These are phyloP conservation scores for Solenopsis invicta DNA, from an alignment of 1,140 invertebrate genomes.

Conservation along the genomic window DNA sequence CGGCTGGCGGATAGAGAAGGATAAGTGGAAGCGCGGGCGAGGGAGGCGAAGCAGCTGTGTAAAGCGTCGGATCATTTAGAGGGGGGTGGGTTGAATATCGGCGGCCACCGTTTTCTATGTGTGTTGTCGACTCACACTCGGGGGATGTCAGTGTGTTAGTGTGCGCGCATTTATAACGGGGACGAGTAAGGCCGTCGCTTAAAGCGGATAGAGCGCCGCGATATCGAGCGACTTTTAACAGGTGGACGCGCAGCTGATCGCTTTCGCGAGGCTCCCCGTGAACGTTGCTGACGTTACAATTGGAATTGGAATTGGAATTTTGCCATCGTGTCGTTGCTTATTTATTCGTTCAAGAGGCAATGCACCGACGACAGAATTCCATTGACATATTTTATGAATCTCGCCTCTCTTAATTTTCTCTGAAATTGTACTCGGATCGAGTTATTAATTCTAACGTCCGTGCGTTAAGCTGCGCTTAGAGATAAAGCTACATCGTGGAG, in stretches of 20 bases:
- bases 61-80: slow-evolving; percentile 28
- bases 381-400: neutral
- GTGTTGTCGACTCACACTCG: slow-evolving; percentile 70
- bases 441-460: neutral
- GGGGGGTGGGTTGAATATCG: slow-evolving; percentile 51
- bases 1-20: slow-evolving; percentile 60
- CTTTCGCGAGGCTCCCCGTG: neutral
- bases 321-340: slow-evolving; percentile 17
- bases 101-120: slow-evolving; percentile 55
- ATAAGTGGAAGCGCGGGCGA: slow-evolving; percentile 52
- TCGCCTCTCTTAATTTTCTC: neutral
- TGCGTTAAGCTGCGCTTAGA: neutral
- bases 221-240: slow-evolving; percentile 77
- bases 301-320: slow-evolving; percentile 39
- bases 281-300: slow-evolving; percentile 38
- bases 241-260: slow-evolving; percentile 69
- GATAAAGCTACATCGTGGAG: neutral
- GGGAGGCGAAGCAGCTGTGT: slow-evolving; percentile 67
- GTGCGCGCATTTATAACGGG: slow-evolving; percentile 70
- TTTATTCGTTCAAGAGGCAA: slow-evolving; percentile 26
- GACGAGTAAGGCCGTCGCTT: slow-evolving; percentile 81
- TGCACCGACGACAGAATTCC: neutral
- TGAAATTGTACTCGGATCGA: too few species aligned
- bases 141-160: slow-evolving; percentile 35
- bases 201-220: slow-evolving; percentile 79